phyloP scores from a whole-genome alignment of 2,888 invertebrate genomes.

The Drosophila borborema region DNA sequence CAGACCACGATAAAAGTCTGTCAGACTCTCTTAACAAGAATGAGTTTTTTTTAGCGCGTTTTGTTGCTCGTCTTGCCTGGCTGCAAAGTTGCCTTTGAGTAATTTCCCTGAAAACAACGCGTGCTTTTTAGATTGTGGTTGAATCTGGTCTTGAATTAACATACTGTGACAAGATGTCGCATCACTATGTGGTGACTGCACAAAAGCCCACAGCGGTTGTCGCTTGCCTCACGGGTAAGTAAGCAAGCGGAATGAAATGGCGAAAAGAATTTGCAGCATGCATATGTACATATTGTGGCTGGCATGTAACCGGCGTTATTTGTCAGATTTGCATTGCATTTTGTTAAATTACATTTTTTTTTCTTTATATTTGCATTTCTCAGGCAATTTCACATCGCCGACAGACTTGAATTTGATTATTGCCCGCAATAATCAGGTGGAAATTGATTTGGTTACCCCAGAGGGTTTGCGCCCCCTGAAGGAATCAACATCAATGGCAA shows the following conservation, averaged over 20 bases:
- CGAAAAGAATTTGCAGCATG: not conserved
- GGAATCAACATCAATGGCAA: slow-evolving; percentile 97
- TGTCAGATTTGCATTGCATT: not conserved
- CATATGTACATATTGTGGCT: not conserved
- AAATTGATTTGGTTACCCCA: slow-evolving; percentile 97
- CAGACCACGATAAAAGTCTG: slow-evolving; percentile 27
- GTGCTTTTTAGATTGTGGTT: slow-evolving; percentile 17
- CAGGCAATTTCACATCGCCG: slow-evolving; percentile 98
- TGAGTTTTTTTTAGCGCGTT: slow-evolving; percentile 67
- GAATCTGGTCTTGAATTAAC: not conserved
- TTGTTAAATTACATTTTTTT: not conserved
- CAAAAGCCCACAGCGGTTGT: slow-evolving; percentile 99
- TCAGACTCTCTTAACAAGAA: slow-evolving; percentile 19
- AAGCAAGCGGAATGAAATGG: not conserved
- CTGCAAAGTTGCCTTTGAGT: slow-evolving; percentile 23
- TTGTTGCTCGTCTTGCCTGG: slow-evolving; percentile 22
- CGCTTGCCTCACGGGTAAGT: slow-evolving; percentile 95
- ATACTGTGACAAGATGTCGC: slow-evolving; percentile 87
- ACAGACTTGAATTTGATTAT: slow-evolving; percentile 97
- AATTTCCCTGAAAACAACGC: slow-evolving; percentile 19
- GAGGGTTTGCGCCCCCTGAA: slow-evolving; percentile 97
- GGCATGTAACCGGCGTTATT: slow-evolving; percentile 20
- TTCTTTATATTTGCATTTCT: not conserved
- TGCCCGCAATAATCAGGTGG: slow-evolving; percentile 96
- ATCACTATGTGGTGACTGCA: slow-evolving; percentile 99